Base-by-base conservation (phyloP, 2,888 invertebrate species). In the Frankliniella fusca region DNA sequence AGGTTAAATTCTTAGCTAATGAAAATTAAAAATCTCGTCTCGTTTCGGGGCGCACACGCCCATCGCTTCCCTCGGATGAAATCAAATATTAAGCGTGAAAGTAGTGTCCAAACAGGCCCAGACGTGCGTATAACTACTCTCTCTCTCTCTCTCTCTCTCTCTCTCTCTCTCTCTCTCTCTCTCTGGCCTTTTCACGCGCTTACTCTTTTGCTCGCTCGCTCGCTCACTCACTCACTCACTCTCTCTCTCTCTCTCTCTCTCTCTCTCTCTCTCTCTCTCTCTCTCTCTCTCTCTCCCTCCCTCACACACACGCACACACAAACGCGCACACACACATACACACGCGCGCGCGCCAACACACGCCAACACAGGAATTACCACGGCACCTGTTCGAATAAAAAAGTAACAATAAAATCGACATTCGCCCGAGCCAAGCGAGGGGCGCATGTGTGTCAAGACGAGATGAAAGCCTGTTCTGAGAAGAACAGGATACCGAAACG, bases 321-420 rank as follows among this genome's bases (percentile, higher is more conserved):
- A 11, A 15, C 54, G 15, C 54, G 7, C 54, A 7, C 54, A 54
- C 54, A 20, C 54, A 54, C 54, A 12, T 5, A 12, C 54, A 15
- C 54, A 7, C 54, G 54, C 54, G 18, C 54, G 18, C 54, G 20
- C 54, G 7, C 54, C 38, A 38, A 54, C 54, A 15, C 54, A 54
- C 54, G n/a, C 70, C 3, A 8, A 9, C 70, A 70, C 54, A 70
- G n/a, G 70, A 23, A 20, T 70, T 23, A 70, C 70, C n/a, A 70
- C 70, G 70, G 70, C 70, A 70, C n/a, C 70, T 70, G 70, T 70
- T 70, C 70, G 70, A 70, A 70, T 70, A 70, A 70, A 70, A 70
- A 70, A 70, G 70, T 23, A 23, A 76, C 70, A 76, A 76, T 76
- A 27, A 76, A 76, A 76, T 76, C 70, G 70, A n/a, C 61, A 61